Evolutionary conservation across 2,113 vertebrate species (phyloP).

Genomic region (Ceratotherium simum): DNA sequence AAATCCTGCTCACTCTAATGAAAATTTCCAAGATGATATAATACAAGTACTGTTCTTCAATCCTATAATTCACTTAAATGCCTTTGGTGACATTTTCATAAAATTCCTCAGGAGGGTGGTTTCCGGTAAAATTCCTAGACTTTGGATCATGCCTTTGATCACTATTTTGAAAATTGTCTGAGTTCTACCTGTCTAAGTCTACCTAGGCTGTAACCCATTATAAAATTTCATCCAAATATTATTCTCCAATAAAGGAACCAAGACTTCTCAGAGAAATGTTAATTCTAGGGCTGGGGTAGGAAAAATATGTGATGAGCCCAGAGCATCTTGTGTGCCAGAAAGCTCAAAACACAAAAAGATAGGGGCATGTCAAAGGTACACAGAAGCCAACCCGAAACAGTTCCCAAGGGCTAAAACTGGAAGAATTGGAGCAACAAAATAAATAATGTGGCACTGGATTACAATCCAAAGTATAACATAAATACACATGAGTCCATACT

Average conservation of each 20-base stretch:
- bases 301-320: background rate
- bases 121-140: slow-evolving; percentile 54
- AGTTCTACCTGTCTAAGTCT: background rate
- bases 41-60: slow-evolving; percentile 7
- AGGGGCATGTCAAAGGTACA: background rate
- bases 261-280: background rate
- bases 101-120: background rate
- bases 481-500: background rate
- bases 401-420: background rate
- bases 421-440: background rate
- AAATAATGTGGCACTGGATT: background rate
- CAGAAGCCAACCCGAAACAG: background rate
- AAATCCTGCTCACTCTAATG: background rate
- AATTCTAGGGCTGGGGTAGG: background rate
- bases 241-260: background rate
- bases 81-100: slow-evolving; percentile 9
- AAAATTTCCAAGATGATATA: slow-evolving; percentile 52
- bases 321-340: background rate
- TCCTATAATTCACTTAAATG: slow-evolving; percentile 43
- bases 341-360: background rate
- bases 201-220: background rate
- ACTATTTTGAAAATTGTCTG: background rate
- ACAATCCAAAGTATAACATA: slow-evolving; percentile 26
- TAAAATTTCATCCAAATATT: slow-evolving; percentile 20
- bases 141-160: slow-evolving; percentile 23